A percentile compares a stretch with the other conserved stretches of the same genome.
These are phyloP conservation scores for Pterophyllum scalare DNA, from an alignment of 2,113 vertebrate genomes.

Conservation along the genomic window DNA sequence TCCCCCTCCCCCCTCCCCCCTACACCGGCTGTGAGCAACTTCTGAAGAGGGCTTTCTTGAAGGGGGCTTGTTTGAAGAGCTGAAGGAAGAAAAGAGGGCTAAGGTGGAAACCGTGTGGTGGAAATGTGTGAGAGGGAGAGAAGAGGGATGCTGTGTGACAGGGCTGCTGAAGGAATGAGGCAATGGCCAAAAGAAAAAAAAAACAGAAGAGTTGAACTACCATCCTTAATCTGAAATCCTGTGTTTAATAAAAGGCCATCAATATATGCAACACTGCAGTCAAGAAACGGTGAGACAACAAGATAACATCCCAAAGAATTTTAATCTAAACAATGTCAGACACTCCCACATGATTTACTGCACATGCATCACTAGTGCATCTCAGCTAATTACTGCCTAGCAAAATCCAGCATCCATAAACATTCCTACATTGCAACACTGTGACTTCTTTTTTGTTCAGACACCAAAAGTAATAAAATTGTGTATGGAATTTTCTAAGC, in stretches of 20 bases:
- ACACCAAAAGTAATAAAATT: constrained; percentile 1
- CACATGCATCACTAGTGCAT: constrained; percentile 22
- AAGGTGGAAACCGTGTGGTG: constrained; percentile 36
- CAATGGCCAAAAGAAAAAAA: neutral
- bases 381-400: constrained; percentile 40
- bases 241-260: neutral
- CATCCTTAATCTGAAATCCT: neutral
- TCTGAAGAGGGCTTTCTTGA: constrained; percentile 66
- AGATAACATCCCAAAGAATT: constrained; percentile 36
- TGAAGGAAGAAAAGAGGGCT: constrained; percentile 46
- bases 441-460: constrained; percentile 1
- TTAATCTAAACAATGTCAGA: constrained; percentile 50
- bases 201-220: neutral
- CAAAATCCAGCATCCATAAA: constrained; percentile 46
- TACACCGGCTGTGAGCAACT: constrained; percentile 41
- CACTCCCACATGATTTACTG: constrained; percentile 53
- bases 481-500: neutral
- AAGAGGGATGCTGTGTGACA: neutral
- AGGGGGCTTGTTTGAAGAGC: constrained; percentile 59
- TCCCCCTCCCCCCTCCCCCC: neutral
- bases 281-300: neutral
- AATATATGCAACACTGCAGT: neutral
- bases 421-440: constrained; percentile 21
- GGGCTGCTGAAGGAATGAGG: neutral
- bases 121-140: neutral